Percentiles rank a stretch among this genome's conserved stretches.
Conservation (phyloP, 2,888 invertebrate genomes). For the Cacoxenus indagator region DNA sequence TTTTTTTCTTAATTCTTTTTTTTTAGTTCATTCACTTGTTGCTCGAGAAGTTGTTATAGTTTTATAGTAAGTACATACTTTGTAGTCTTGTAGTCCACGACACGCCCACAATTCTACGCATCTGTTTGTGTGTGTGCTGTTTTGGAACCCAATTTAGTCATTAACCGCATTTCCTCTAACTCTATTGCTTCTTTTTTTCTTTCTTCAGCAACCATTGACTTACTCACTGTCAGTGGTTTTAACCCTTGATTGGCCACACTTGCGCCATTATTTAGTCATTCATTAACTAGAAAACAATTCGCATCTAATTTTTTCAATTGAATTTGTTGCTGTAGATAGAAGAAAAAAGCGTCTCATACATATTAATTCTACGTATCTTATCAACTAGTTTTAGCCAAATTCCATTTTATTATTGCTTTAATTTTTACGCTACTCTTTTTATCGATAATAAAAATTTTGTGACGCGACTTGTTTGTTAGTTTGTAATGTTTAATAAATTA, state of each 20-base stretch:
- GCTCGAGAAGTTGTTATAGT: background rate
- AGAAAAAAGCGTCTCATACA: no score
- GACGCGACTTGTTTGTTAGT: no score
- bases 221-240: background rate
- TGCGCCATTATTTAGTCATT: no score
- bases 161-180: background rate
- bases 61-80: background rate
- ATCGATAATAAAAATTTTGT: no score
- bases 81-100: background rate
- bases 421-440: no score
- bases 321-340: no score
- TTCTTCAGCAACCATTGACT: background rate
- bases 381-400: no score
- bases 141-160: background rate
- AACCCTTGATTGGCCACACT: background rate
- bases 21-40: slow-evolving; percentile 13
- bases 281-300: no score
- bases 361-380: no score
- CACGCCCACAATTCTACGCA: background rate
- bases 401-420: no score
- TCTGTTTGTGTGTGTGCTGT: background rate
- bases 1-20: background rate
- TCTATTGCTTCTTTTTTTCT: background rate
- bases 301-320: no score
- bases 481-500: no score